Evolutionary conservation across 1,140 invertebrate genomes (phyloP).

Genomic region (Camponotus floridanus): DNA sequence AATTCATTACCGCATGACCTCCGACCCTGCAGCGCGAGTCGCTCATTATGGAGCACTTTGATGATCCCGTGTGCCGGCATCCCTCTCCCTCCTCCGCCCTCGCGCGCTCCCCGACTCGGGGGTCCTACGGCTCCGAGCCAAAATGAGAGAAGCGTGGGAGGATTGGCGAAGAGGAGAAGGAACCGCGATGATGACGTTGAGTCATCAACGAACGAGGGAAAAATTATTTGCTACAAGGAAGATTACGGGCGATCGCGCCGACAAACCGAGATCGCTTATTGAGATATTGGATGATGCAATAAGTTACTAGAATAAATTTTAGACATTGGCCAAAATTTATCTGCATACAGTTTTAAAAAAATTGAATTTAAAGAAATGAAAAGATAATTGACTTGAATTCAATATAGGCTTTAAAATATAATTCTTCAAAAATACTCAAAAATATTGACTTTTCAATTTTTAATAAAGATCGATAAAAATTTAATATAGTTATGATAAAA

Average conservation of each 20-base stretch:
- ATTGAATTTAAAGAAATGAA: background rate
- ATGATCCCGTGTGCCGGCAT: conserved; percentile 74
- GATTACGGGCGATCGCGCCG: background rate
- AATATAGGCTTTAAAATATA: background rate
- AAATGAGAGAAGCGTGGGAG: conserved; percentile 47
- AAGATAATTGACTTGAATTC: background rate
- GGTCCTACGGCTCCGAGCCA: conserved; percentile 35
- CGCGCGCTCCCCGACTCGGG: conserved; percentile 19
- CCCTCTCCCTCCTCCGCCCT: conserved; percentile 17
- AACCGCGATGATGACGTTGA: conserved; percentile 54
- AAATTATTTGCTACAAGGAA: conserved; percentile 30
- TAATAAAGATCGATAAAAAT: background rate
- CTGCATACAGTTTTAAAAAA: background rate
- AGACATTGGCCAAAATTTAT: background rate
- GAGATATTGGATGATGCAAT: conserved; percentile 13
- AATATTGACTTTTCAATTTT: background rate
- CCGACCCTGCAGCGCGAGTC: conserved; percentile 81
- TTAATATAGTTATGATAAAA: too few species aligned
- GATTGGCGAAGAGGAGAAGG: background rate
- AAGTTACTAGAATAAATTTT: background rate
- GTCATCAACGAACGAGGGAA: conserved; percentile 36
- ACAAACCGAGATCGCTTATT: conserved; percentile 20
- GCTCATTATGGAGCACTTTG: conserved; percentile 82
- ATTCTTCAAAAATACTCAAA: background rate
- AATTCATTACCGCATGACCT: conserved; percentile 85